These are phyloP conservation scores for Pongo pygmaeus DNA, from an alignment of 2,113 vertebrate genomes.

Conservation along the genomic window DNA sequence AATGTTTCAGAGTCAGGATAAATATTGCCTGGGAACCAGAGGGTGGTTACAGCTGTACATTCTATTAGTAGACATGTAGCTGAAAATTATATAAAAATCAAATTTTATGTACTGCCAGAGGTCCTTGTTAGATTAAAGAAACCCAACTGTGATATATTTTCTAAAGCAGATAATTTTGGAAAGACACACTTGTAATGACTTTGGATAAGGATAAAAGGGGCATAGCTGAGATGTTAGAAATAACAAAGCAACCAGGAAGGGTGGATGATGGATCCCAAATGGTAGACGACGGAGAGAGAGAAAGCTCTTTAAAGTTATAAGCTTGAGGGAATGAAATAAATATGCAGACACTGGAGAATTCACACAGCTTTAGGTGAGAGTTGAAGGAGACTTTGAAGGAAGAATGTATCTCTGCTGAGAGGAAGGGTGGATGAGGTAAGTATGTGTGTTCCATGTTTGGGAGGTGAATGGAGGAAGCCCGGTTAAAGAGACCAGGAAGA, in stretches of 20 bases:
- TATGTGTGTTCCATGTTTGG: neutral
- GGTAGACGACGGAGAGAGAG: neutral
- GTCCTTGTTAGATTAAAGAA: conserved; percentile 41
- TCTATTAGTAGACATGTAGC: neutral
- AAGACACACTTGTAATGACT: neutral
- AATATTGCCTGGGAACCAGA: neutral
- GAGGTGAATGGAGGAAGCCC: neutral
- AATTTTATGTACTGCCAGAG: neutral
- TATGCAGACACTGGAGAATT: neutral
- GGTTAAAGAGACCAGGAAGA: neutral
- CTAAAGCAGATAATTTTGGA: conserved; percentile 29
- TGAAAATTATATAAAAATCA: neutral
- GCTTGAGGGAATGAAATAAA: neutral
- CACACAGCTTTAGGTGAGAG: neutral
- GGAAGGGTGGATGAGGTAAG: neutral
- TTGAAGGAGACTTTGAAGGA: neutral
- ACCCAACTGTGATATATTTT: neutral
- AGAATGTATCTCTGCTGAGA: neutral
- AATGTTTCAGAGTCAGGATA: neutral
- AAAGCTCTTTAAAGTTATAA: neutral
- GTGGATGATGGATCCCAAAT: neutral
- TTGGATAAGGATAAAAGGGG: neutral
- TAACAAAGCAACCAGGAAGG: neutral
- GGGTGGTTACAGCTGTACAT: neutral
- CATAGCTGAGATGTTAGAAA: neutral